phyloP scores from a whole-genome alignment of 1,140 invertebrate species.

The Drosophila sturtevanti region DNA sequence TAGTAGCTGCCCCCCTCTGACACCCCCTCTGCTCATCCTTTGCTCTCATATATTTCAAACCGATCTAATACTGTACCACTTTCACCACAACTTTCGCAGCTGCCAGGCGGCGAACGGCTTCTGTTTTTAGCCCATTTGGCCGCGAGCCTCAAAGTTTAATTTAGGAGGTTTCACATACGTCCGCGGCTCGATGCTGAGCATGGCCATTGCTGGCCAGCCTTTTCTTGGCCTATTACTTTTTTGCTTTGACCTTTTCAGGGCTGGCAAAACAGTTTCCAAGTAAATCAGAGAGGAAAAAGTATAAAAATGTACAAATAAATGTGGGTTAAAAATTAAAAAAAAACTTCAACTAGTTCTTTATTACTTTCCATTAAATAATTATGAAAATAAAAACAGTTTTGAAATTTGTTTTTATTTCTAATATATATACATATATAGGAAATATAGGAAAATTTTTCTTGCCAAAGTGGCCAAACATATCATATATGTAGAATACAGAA shows the following conservation, averaged over 20 bases:
- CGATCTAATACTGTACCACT: conserved; percentile 19
- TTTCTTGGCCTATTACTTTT: neutral
- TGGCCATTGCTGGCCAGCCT: neutral
- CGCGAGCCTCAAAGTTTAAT: conserved; percentile 59
- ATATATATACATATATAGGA: no score
- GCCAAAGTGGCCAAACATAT: no score
- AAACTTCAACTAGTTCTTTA: no score
- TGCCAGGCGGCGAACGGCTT: conserved; percentile 24
- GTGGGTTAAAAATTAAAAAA: no score
- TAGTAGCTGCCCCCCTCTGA: no score
- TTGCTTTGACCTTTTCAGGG: neutral
- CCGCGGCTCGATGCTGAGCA: conserved; percentile 37
- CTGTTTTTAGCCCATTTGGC: conserved; percentile 39
- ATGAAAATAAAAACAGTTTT: no score
- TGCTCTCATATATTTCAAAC: conserved; percentile 16
- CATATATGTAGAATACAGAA: no score
- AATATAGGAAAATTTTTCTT: no score
- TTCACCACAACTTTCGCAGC: conserved; percentile 30
- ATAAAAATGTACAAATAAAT: no score
- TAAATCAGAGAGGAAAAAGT: no score
- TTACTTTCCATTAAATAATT: no score
- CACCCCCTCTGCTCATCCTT: conserved; percentile 9
- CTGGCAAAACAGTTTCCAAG: neutral
- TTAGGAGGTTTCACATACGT: conserved; percentile 60
- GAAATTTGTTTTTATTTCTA: no score